Evolutionary conservation across 2,113 vertebrate species (phyloP).

Genomic region (Henicopernis longicauda): DNA sequence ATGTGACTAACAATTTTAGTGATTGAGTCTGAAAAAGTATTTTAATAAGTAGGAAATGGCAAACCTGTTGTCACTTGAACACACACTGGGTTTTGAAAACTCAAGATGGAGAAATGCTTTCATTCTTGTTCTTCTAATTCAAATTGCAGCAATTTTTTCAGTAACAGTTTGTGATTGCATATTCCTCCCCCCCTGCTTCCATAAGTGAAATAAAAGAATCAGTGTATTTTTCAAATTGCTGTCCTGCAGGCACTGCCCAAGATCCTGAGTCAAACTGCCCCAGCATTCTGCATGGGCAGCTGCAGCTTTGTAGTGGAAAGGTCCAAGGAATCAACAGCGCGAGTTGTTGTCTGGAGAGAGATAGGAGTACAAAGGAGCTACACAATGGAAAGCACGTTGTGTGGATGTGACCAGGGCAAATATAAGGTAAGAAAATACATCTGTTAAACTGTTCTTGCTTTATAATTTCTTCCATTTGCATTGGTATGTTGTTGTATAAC

Average conservation of each 20-base stretch:
- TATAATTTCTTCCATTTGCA: neutral
- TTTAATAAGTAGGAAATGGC: neutral
- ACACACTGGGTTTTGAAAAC: neutral
- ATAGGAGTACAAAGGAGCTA: conserved; percentile 96
- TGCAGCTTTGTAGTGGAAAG: conserved; percentile 99
- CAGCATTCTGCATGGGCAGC: conserved; percentile 94
- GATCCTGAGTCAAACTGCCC: conserved; percentile 91
- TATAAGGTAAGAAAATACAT: conserved; percentile 82
- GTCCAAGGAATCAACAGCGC: conserved; percentile 94
- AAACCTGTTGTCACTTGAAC: neutral
- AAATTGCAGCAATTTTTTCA: neutral
- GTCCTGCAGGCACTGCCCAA: conserved; percentile 86
- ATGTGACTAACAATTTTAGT: neutral
- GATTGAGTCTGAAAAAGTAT: neutral
- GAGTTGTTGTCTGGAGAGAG: conserved; percentile 97
- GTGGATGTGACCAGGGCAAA: conserved; percentile 96
- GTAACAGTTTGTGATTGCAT: neutral
- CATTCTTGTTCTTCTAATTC: neutral
- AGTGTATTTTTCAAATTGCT: neutral
- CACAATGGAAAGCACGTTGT: conserved; percentile 97
- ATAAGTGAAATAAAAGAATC: neutral
- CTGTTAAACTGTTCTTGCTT: neutral
- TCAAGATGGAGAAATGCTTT: neutral
- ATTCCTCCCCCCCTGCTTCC: neutral
- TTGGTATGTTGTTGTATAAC: neutral